These are phyloP conservation scores for Spea multiplicata DNA, from an alignment of 2,113 vertebrate species.

Conservation along the genomic window DNA sequence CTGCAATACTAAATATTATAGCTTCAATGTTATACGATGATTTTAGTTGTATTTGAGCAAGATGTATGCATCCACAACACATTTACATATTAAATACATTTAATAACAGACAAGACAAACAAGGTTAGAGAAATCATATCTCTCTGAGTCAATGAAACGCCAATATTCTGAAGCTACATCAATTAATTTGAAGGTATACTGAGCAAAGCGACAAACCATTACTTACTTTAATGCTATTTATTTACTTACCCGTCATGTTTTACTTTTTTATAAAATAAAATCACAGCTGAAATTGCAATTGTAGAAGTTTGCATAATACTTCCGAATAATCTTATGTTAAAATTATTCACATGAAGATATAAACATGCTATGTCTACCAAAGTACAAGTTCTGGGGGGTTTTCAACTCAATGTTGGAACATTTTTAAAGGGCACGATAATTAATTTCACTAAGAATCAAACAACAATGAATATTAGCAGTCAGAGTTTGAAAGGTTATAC, in stretches of 20 bases:
- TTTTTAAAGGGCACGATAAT: slow-evolving; percentile 3
- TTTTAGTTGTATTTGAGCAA: no score
- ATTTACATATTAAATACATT: background rate
- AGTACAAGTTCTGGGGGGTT: background rate
- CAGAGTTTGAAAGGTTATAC: background rate
- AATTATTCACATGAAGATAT: background rate
- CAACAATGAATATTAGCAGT: background rate
- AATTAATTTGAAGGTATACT: no score
- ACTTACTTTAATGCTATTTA: background rate
- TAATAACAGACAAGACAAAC: background rate
- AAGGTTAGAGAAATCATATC: background rate
- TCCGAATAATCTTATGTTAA: background rate
- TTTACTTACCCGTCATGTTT: background rate
- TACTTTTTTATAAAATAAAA: background rate
- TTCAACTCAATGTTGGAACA: background rate
- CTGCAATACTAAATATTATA: no score
- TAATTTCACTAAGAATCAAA: background rate
- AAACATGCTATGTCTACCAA: no score
- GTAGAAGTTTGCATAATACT: background rate
- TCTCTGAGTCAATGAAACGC: background rate
- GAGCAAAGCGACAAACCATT: background rate
- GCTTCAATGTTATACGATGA: no score
- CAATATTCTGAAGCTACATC: background rate
- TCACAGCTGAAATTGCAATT: background rate
- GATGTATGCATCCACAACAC: background rate